phyloP scores from a whole-genome alignment of 2,888 invertebrate species.

The Drosophila paracracens region DNA sequence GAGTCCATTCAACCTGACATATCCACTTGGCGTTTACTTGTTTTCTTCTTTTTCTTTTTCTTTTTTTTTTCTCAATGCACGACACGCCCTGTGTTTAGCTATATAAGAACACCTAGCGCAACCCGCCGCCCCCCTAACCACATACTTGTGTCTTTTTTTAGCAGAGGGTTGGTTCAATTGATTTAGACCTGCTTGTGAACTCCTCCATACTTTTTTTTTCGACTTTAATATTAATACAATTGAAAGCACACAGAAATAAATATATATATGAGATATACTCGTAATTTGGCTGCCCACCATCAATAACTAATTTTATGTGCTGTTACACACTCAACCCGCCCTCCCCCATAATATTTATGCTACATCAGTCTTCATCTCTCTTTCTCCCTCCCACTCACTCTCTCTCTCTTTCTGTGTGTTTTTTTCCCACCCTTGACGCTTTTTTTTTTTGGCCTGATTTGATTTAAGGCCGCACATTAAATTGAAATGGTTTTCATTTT shows the following conservation, averaged over 20 bases:
- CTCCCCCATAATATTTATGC: slow-evolving; percentile 4
- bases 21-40: slow-evolving; percentile 48
- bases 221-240: slow-evolving; percentile 30
- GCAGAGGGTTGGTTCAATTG: slow-evolving; percentile 14
- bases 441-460: slow-evolving; percentile 40
- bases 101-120: not conserved
- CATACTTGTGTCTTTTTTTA: slow-evolving; percentile 2
- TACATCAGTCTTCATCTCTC: slow-evolving; percentile 10
- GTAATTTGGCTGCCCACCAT: slow-evolving; percentile 33
- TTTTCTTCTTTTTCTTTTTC: slow-evolving; percentile 19
- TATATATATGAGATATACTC: slow-evolving; percentile 28
- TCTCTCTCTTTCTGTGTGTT: not conserved
- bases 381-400: not conserved
- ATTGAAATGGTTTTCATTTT: slow-evolving; percentile 42
- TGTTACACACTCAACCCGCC: slow-evolving; percentile 14
- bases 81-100: slow-evolving; percentile 49
- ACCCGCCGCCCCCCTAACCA: not conserved
- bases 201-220: slow-evolving; percentile 11
- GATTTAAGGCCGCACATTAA: slow-evolving; percentile 72
- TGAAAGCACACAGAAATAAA: slow-evolving; percentile 40
- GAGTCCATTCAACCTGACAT: slow-evolving; percentile 72
- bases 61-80: slow-evolving; percentile 38
- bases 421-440: slow-evolving; percentile 46
- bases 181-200: slow-evolving; percentile 8
- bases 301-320: slow-evolving; percentile 60